These are phyloP conservation scores for Chrysomela aeneicollis DNA, from an alignment of 2,888 invertebrate genomes.

Conservation along the genomic window DNA sequence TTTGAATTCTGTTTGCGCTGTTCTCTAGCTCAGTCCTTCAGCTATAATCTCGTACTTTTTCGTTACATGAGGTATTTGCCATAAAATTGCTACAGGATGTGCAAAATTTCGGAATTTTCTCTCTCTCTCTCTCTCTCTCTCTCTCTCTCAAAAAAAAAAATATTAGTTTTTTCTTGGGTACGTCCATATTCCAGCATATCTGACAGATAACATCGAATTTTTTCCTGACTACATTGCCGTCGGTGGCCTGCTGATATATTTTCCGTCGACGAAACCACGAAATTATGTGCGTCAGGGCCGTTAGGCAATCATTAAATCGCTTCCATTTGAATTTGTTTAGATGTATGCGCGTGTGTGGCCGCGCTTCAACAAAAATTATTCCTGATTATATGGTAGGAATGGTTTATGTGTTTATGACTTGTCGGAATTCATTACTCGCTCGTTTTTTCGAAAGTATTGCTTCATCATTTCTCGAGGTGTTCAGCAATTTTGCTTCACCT, in stretches of 20 bases:
- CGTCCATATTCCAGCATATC: neutral
- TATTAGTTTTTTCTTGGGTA: conserved; percentile 7
- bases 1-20: too few species aligned
- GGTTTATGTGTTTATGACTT: neutral
- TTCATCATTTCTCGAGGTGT: neutral
- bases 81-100: too few species aligned
- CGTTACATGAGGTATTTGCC: too few species aligned
- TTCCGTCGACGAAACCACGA: conserved; percentile 4
- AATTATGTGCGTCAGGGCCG: conserved; percentile 12
- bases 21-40: too few species aligned
- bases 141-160: too few species aligned
- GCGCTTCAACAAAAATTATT: neutral
- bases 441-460: neutral
- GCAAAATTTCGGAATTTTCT: too few species aligned
- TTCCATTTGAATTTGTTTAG: conserved; percentile 16
- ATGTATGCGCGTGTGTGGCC: conserved; percentile 7
- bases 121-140: too few species aligned
- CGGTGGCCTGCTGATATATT: neutral
- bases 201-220: neutral
- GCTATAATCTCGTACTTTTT: too few species aligned
- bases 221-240: neutral
- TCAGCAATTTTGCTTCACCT: neutral
- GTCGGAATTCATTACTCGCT: neutral
- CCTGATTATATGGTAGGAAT: neutral
- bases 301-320: conserved; percentile 20